Conservation (phyloP, 2,797 vertebrate genomes). For the Catamblyrhynchus diadema region DNA sequence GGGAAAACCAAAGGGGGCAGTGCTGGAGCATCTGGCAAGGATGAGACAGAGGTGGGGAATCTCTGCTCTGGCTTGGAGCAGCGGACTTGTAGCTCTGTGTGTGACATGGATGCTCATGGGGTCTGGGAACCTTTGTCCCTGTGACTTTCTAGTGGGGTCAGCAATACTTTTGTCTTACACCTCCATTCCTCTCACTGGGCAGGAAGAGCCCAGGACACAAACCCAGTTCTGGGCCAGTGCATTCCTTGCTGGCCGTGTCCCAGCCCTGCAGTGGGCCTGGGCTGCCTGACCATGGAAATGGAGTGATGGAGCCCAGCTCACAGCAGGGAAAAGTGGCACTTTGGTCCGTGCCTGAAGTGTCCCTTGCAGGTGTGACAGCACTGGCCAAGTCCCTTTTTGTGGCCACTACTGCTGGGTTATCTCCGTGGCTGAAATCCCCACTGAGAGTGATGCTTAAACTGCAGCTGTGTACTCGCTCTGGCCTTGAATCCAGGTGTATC, state of each 20-base stretch:
- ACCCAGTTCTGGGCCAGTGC: neutral
- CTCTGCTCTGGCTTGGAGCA: neutral
- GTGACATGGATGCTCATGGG: accelerated
- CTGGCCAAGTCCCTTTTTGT: neutral
- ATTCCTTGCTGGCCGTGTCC: neutral
- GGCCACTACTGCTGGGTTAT: neutral
- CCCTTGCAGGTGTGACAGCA: neutral
- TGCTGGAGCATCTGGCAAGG: neutral
- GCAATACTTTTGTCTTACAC: neutral
- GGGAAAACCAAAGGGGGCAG: neutral
- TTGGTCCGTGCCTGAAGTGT: accelerated
- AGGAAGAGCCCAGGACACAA: neutral
- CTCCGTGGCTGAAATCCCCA: neutral
- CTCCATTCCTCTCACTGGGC: neutral
- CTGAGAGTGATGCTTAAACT: neutral
- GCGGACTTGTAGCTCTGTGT: neutral
- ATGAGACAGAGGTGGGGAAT: neutral
- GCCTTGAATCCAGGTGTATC: neutral
- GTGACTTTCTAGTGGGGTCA: neutral
- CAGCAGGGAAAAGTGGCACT: too few species aligned
- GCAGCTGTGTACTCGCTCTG: neutral
- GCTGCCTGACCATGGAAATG: accelerated
- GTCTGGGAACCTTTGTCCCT: neutral
- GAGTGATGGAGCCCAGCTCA: neutral
- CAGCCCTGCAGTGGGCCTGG: neutral